Conservation (phyloP, 92 coral and sea anemone genomes). For the Phenganax subtilis region DNA sequence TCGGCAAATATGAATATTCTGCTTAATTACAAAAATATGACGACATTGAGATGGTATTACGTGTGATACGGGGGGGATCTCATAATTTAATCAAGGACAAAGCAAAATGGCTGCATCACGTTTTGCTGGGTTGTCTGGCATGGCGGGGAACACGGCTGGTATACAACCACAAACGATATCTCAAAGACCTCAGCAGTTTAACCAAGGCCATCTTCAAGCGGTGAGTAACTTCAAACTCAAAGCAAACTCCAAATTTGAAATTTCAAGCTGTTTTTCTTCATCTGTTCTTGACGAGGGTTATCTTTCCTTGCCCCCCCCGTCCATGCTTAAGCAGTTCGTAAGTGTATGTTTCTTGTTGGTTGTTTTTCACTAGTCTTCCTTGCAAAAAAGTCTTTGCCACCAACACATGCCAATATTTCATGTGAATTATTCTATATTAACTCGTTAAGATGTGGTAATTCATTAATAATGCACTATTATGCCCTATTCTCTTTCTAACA, state of each 20-base stretch:
- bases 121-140: slow-evolving; percentile 33
- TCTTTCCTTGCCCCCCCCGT: too few relatives aligned
- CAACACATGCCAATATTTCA: too few relatives aligned
- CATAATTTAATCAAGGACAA: background rate
- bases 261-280: background rate
- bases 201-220: slow-evolving; percentile 27
- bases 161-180: slow-evolving; percentile 37
- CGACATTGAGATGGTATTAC: background rate
- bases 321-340: too few relatives aligned
- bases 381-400: too few relatives aligned
- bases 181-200: slow-evolving; percentile 30
- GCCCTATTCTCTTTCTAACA: too few relatives aligned
- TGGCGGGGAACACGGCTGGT: slow-evolving; percentile 32
- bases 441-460: too few relatives aligned
- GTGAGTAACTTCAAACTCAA: slow-evolving; percentile 9
- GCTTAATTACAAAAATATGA: slow-evolving; percentile 6
- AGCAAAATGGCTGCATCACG: slow-evolving; percentile 40
- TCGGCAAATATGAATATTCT: background rate
- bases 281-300: too few relatives aligned
- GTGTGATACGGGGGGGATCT: background rate
- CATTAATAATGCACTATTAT: too few relatives aligned
- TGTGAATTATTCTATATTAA: too few relatives aligned
- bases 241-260: background rate
- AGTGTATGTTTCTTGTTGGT: too few relatives aligned
- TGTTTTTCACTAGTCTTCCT: too few relatives aligned